phyloP scores from a whole-genome alignment of 2,888 invertebrate genomes.

The Lasioglossum calceatum region DNA sequence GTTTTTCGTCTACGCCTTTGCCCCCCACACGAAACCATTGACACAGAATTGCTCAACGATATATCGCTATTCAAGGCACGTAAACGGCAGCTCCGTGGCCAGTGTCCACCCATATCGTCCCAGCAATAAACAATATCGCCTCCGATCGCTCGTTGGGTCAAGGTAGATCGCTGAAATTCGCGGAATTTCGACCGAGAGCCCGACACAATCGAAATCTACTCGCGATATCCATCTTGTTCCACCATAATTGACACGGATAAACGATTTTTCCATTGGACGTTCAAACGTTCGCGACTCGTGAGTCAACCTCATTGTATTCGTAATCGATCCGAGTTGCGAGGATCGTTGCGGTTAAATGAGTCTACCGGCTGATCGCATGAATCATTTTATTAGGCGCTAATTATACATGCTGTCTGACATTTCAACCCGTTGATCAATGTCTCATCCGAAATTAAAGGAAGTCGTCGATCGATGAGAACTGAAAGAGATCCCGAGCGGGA shows the following conservation, averaged over 20 bases:
- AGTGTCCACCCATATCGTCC: conserved; percentile 50
- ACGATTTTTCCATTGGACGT: background rate
- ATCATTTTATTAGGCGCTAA: conserved; percentile 16
- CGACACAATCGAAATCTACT: background rate
- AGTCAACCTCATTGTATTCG: conserved; percentile 41
- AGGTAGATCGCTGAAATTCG: conserved; percentile 46
- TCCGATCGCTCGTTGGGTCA: conserved; percentile 50
- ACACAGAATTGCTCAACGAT: conserved; percentile 74
- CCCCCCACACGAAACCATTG: conserved; percentile 67
- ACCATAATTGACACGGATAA: background rate
- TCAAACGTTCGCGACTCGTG: background rate
- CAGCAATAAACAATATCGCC: conserved; percentile 65
- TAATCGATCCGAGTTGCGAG: background rate
- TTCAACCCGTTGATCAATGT: background rate
- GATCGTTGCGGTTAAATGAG: conserved; percentile 5
- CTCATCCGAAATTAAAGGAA: background rate
- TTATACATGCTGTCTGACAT: conserved; percentile 3
- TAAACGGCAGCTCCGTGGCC: conserved; percentile 52
- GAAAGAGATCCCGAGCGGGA: background rate
- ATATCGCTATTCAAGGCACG: conserved; percentile 73
- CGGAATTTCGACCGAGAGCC: background rate
- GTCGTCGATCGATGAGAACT: background rate
- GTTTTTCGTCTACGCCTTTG: conserved; percentile 69
- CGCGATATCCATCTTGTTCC: background rate
- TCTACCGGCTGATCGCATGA: background rate